Evolutionary conservation across 2,888 invertebrate genomes (phyloP), one percentile per base, ranked within the genome.

Genomic region (Rhagophthalmus giganteus): DNA sequence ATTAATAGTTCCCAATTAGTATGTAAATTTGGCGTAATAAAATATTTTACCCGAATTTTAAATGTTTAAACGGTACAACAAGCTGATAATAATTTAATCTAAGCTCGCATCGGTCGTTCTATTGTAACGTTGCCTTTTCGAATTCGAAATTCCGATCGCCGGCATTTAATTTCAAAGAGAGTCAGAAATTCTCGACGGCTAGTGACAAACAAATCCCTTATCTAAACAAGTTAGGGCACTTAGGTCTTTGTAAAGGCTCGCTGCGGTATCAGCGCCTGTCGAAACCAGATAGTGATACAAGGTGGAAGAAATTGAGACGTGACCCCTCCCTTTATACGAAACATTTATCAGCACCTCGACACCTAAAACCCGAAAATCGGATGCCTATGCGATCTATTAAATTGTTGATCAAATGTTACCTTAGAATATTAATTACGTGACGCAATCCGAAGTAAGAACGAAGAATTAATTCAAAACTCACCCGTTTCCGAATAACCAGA

Each of bases 181-280:
- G 14, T 10, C 41, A 35, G 33, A 41, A 51, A 48, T 53, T 48
- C 42, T 39, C 27, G 39, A 41, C 48, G 53, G 33, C 34, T 24
- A 28, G 9, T 33, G 33, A 40, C 34, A 40, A 41, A 46, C 46
- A 32, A 37, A 47, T 49, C 55, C 62, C 65, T 71, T 71, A 71
- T 71, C 70, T 70, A 68, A 70, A 71, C 71, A 71, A 69, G 70
- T 64, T 61, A 62, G 63, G 66, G 70, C 70, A 71, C 70, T 71
- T 71, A 66, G 64, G 57, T 54, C 58, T 56, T 59, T 54, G 52
- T 55, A 57, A n/a, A 49, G 60, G 59, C 60, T 55, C 12, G 62
- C 57, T 53, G 56, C 45, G 40, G 51, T 60, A 54, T 59, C 55
- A 35, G 35, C 26, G 51, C 28, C 63, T 63, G 61, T 61, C 61